phyloP scores from a whole-genome alignment of 2,797 vertebrate genomes.

The Etheostoma perlongum region DNA sequence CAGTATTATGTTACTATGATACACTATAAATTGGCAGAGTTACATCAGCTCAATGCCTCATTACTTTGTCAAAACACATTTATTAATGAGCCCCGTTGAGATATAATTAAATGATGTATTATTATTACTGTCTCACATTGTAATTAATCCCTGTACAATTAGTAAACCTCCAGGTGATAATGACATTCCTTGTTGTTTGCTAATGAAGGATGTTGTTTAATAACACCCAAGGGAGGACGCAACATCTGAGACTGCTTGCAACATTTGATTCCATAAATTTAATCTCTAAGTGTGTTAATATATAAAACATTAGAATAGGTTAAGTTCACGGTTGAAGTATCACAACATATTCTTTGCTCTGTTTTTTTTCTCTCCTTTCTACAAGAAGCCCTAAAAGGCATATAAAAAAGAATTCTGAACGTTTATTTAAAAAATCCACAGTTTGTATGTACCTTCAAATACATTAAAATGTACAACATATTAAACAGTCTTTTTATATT shows the following conservation, averaged over 20 bases:
- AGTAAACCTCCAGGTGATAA: conserved; percentile 38
- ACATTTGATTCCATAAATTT: conserved; percentile 26
- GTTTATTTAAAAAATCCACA: background rate
- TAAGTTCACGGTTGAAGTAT: background rate
- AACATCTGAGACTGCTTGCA: background rate
- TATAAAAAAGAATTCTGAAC: too few species aligned
- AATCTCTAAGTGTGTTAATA: background rate
- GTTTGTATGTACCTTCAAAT: background rate
- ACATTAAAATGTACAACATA: background rate
- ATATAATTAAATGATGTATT: conserved; percentile 56
- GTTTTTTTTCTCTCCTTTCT: background rate
- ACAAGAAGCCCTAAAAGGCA: too few species aligned
- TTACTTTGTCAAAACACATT: conserved; percentile 59
- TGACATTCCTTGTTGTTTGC: conserved; percentile 48
- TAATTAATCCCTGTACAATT: conserved; percentile 77
- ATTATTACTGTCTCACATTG: conserved; percentile 63
- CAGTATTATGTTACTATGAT: conserved; percentile 10
- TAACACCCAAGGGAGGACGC: conserved; percentile 36
- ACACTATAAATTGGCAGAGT: conserved; percentile 32
- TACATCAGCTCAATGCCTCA: conserved; percentile 54
- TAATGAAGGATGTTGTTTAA: conserved; percentile 47
- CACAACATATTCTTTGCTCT: background rate
- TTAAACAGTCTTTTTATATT: background rate
- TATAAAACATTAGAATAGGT: background rate
- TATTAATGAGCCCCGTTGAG: conserved; percentile 80